A percentile compares a stretch with the other conserved stretches of the same genome.
Evolutionary conservation across 2,888 invertebrate genomes (phyloP).

Genomic region (Spatulosminthurus flaviceps): DNA sequence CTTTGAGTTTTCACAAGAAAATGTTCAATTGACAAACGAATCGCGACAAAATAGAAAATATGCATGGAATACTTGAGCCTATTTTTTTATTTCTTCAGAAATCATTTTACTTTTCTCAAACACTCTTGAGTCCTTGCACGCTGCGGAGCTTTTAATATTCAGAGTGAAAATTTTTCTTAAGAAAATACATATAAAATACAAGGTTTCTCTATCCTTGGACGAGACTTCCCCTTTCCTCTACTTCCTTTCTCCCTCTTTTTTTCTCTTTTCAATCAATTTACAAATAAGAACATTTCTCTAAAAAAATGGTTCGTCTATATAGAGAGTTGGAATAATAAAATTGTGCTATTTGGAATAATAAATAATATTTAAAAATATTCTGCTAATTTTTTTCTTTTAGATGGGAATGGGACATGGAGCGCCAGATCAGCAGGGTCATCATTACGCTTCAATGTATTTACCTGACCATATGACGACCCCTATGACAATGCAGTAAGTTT

Average conservation of each 20-base stretch:
- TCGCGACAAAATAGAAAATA: slow-evolving; percentile 36
- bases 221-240: no score
- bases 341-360: no score
- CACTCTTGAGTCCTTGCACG: background rate
- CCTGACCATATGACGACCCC: slow-evolving; percentile 62
- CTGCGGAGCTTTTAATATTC: background rate
- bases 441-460: slow-evolving; percentile 62
- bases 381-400: slow-evolving; percentile 45
- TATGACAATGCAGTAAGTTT: slow-evolving; percentile 61
- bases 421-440: slow-evolving; percentile 57
- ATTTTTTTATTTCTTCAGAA: background rate
- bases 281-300: no score
- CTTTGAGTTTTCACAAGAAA: slow-evolving; percentile 33
- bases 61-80: slow-evolving; percentile 20
- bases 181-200: no score
- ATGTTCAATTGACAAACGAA: slow-evolving; percentile 50
- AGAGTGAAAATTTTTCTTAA: no score
- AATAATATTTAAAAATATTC: no score
- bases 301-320: no score
- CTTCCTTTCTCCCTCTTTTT: no score
- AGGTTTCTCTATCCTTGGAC: no score
- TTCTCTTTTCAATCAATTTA: no score
- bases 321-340: no score
- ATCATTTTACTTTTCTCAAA: slow-evolving; percentile 1
- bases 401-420: slow-evolving; percentile 60